phyloP scores from a whole-genome alignment of 2,113 vertebrate genomes.

The Tyto alba region DNA sequence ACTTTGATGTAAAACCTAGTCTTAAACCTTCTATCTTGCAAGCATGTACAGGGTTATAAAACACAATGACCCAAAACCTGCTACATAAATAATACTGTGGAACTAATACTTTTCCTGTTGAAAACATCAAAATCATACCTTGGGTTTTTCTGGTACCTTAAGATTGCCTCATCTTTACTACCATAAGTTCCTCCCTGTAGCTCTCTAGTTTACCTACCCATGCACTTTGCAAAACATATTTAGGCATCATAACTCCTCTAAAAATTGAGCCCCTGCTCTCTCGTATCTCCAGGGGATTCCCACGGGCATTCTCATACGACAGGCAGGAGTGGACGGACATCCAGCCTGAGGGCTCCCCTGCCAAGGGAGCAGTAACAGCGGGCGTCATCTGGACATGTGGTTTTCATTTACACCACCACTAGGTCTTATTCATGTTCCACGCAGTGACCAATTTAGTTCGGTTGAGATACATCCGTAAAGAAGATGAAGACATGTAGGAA shows the following conservation, averaged over 20 bases:
- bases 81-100: neutral
- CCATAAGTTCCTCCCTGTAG: neutral
- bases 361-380: neutral
- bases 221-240: neutral
- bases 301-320: accelerated
- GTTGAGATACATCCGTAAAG: accelerated
- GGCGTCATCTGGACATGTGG: neutral
- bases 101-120: neutral
- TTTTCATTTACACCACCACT: neutral
- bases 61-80: neutral
- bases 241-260: neutral
- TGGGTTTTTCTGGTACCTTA: neutral
- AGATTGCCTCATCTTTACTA: neutral
- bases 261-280: neutral
- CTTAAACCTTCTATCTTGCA: neutral
- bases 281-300: neutral
- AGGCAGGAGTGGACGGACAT: neutral
- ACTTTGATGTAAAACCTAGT: neutral
- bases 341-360: neutral
- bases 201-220: neutral
- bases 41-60: neutral
- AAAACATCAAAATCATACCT: neutral
- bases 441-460: neutral
- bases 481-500: neutral
- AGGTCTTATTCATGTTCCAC: neutral